Base-by-base conservation (phyloP, 2,888 invertebrate species). In the Sipunculus nudus region DNA sequence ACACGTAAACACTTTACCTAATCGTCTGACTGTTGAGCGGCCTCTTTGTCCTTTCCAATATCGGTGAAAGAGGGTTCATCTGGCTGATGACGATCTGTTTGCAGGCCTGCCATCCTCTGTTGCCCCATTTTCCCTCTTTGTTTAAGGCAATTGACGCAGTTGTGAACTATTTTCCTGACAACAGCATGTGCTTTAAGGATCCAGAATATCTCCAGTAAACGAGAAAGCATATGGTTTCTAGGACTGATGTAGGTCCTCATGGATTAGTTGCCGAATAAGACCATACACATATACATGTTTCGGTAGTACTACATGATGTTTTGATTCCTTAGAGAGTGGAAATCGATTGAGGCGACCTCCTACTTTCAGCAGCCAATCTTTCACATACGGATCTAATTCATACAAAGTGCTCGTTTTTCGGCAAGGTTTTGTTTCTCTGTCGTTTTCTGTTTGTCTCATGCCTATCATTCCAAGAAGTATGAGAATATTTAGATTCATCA, bases 211-310 rank as follows among this genome's bases (percentile, higher is more conserved):
- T 46, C 21, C 2, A 21, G 19, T 5, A 40, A 10, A n/a, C 19
- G 10, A 2, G 21, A 53, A 25, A 35, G 46, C 25, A 4, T 25
- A 16, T 46, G 21, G 26, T 46, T 46, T 25, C 46, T 46, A 23
- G 2, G 25, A 25, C 21, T 23, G 46, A 13, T 35, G 10, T 0
- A 57, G 46, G 3, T 45, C 49, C 16, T 70, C 59, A 46, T 70
- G 72, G 57, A 45, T 65, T 52, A 72, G 62, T 21, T 52, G 26
- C 8, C 70, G 50, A 6, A 64, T 23, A 19, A 61, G 50, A 3
- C 16, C 41, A 3, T 54, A 45, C 4, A 61, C 46, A 41, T 62
- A 53, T 23, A 29, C 19, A 8, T 47, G 16, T 43, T 46, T 23
- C 4, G 54, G 64, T 13, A 62, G 32, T n/a, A 54, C 54, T 23